Base-by-base conservation (phyloP, 2,797 vertebrate species). In the Sciaenops ocellatus region DNA sequence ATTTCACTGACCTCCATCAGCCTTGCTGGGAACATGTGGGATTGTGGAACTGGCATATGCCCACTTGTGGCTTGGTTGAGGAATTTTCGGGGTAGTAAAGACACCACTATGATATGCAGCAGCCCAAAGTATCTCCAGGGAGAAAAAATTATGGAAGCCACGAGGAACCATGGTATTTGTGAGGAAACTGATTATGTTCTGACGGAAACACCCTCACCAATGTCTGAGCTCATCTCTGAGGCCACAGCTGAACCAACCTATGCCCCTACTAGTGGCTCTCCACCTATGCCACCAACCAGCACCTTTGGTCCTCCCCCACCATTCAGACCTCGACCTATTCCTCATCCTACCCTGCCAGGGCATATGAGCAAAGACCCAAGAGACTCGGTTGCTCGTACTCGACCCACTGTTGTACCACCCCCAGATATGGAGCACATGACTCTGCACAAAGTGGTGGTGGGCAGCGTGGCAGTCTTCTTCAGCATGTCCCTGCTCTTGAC, bases 401-500 rank as follows among this genome's bases (percentile, higher is more conserved):
- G 95, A 60, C 92, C 95, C 26, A 93, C 94, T 52, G 92, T 95
- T 1, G 92, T 94, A 18, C 87, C 91, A 47, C 96, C 97, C 18
- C 96, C 97, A 18, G 97, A 97, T 28, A 95, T 97, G 0, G 97
- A 98, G 89, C 97, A 98, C 56, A 97, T 99, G 90, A 98, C 98
- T 28, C 96, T 99, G 69, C 98, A 99, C 93, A 99, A 99, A 91
- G 97, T 99, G 51, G 97, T 99, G 20, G 98, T 99, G n/a, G 98
- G 98, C 16, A 98, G 97, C 0, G 98, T 99, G 92, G 98, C 98
- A 6, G 96, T 99, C 79, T 99, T 99, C 82, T 96, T 99, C 30
- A 97, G 97, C 0, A 96, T 97, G 91, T 97, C 97, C 34, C 96
- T 99, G 91, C 96, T 99, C 90, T 89, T 99, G 85, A 96, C 98